Evolutionary conservation across 37 sponge, comb jelly and placozoan species (phyloP).

Genomic region (Bolinopsis microptera): DNA sequence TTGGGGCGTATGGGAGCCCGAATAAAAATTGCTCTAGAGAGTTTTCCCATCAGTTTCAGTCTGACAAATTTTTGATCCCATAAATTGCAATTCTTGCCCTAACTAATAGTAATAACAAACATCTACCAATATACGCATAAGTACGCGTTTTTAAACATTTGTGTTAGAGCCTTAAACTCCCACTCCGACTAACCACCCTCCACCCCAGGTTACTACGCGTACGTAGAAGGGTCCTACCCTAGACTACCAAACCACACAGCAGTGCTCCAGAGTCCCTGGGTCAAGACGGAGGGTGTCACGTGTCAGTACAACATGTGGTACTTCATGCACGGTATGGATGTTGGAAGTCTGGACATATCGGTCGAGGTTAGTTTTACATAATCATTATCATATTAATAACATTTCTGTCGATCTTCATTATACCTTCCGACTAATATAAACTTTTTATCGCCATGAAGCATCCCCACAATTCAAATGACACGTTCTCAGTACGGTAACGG

Average conservation of each 20-base stretch:
- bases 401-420: too few relatives aligned
- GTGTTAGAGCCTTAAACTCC: too few relatives aligned
- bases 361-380: neutral
- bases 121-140: too few relatives aligned
- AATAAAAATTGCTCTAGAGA: too few relatives aligned
- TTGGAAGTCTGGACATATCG: neutral
- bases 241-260: conserved; percentile 46
- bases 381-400: neutral
- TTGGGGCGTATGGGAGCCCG: too few relatives aligned
- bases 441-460: too few relatives aligned
- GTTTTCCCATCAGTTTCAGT: too few relatives aligned
- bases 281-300: conserved; percentile 53
- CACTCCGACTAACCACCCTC: neutral
- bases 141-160: too few relatives aligned
- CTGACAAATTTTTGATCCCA: too few relatives aligned
- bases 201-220: conserved; percentile 67
- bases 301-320: conserved; percentile 31
- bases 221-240: conserved; percentile 67
- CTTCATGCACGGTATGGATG: conserved; percentile 28
- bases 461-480: neutral
- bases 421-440: too few relatives aligned
- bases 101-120: too few relatives aligned
- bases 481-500: conserved; percentile 15
- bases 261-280: neutral
- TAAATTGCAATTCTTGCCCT: too few relatives aligned